Base-by-base conservation (phyloP, 2,888 invertebrate species). In the Fabriciana adippe region DNA sequence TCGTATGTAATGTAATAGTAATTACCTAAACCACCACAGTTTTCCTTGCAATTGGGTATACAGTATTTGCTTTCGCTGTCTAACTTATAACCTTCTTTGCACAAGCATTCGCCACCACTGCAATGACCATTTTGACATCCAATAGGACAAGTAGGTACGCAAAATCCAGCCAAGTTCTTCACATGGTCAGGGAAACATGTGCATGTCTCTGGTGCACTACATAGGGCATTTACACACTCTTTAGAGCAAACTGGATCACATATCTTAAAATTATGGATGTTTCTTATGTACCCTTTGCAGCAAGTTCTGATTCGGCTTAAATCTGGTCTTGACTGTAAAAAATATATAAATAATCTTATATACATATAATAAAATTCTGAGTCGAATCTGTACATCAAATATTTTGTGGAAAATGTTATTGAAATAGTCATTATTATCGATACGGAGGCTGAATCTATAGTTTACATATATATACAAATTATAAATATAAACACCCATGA, bases 111-210 rank as follows among this genome's bases (percentile, higher is more conserved):
- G 0, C 94, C 91, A 0, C 93, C 87, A 71, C 94, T 88, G 72
- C 96, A 96, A 2, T 93, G 89, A 0, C 96, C 96, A 72, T 96
- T 94, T 71, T 94, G 92, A 74, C 96, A 96, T 0, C 94, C 94
- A 21, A 95, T 93, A 0, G 95, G 95, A 68, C 96, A 96, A 0
- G 95, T 95, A 2, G 95, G 92, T 0, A 95, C 87, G 73, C 96
- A 96, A 67, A 90, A 83, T 1, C 88, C 93, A 8, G 80, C 92
- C 16, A 86, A 76, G 72, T 94, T 94, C 75, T 90, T 93, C 35
- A 94, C 92, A 76, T 93, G 94, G 55, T 95, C 95, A 8, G 93
- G 89, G 76, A 92, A 93, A 81, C 96, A 95, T 6, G 90, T 88
- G 88, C 96, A 95, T 0, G 92, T 90, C 31, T 95, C 94, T 0